Evolutionary conservation across 2,797 vertebrate species (phyloP), one percentile per base, ranked within the genome.

Genomic region (Rachycentron canadum): DNA sequence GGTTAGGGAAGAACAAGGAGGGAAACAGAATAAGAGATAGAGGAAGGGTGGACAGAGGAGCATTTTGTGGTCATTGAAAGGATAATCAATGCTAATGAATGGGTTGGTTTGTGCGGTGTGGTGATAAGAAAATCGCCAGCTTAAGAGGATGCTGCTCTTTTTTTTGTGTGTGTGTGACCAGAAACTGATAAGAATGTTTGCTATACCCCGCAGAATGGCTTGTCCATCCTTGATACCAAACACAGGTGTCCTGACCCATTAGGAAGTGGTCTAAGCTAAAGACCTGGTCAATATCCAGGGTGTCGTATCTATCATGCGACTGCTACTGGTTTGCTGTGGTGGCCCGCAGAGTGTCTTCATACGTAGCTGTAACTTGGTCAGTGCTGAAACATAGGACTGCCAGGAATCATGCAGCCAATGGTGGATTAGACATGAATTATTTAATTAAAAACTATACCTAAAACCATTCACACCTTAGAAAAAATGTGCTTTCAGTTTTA

Each of bases 51-150:
- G 67, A 73, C 45, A 52, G 32, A 76, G 25, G 52, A 56, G 21
- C 50, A 53, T 62, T 77, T 84, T 82, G 80, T 82, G 63, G 65
- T 66, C 67, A 75, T 89, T 85, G 73, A 85, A 85, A 85, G 69
- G 78, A 68, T 87, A 91, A 93, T 93, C 90, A 62, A 86, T 93
- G 83, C 70, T 83, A 90, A 89, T 90, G 83, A 92, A 91, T 81
- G 61, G 56, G 59, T 28, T 75, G 81, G 82, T 84, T 85, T 62
- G 45, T 91, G 84, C 69, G 73, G 23, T 5, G 43, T 34, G 28
- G 73, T 13, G 90, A 93, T 92, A 93, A 93, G 90, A 57, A 90
- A 88, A 84, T 45, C 38, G 76, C 65, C 73, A 57, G 75, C 40
- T 65, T 50, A 64, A 78, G 47, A 70, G 77, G 55, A 81, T 65